Evolutionary conservation across 2,888 invertebrate genomes (phyloP).

Genomic region (Machimus rusticus): DNA sequence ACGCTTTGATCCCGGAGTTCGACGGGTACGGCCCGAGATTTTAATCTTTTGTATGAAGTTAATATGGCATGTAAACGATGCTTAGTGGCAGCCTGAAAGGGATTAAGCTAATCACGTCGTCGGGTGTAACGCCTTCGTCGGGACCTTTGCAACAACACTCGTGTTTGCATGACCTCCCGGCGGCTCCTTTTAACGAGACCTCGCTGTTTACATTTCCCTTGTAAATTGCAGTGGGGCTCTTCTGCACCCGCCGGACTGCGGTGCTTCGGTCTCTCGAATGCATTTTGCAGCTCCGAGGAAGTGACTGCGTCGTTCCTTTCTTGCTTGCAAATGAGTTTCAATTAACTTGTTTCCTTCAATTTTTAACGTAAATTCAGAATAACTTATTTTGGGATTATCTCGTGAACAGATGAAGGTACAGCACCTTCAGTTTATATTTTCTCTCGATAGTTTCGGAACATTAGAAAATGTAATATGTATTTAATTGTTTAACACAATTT

Average conservation of each 20-base stretch:
- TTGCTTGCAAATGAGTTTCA: background rate
- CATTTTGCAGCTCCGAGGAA: background rate
- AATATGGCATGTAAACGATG: conserved; percentile 47
- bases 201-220: background rate
- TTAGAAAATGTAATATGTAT: too few relatives aligned
- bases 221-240: background rate
- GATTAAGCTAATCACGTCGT: conserved; percentile 44
- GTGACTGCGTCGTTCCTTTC: background rate
- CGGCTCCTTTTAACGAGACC: background rate
- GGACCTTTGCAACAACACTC: background rate
- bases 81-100: conserved; percentile 32
- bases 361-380: background rate
- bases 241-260: background rate
- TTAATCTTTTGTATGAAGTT: conserved; percentile 47
- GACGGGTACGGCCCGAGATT: background rate
- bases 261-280: background rate
- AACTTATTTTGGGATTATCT: background rate
- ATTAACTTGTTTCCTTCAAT: background rate
- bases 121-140: background rate
- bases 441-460: too few relatives aligned
- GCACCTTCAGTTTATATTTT: background rate
- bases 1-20: conserved; percentile 8
- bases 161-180: background rate
- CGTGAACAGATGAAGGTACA: background rate
- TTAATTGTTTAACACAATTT: too few relatives aligned